Conservation (phyloP, 2,113 vertebrate genomes). For the Solea solea region DNA sequence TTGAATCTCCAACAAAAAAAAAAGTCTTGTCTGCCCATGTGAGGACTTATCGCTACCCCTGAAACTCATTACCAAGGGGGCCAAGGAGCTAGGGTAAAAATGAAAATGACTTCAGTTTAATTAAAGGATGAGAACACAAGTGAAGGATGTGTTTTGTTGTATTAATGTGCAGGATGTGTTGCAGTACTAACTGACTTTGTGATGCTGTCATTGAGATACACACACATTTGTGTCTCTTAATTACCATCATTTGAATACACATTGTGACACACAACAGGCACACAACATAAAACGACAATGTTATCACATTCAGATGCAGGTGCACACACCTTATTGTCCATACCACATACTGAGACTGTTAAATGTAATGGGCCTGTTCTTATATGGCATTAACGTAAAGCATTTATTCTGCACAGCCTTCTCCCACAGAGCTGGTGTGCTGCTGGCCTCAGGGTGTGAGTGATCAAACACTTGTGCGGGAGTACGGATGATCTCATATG, state of each 20-base stretch:
- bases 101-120: background rate
- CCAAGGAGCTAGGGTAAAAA: too few species aligned
- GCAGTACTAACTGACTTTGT: background rate
- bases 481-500: slow-evolving; percentile 65
- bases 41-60: too few species aligned
- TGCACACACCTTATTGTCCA: slow-evolving; percentile 5
- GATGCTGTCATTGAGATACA: slow-evolving; percentile 1
- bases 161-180: too few species aligned
- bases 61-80: too few species aligned
- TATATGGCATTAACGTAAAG: slow-evolving; percentile 44
- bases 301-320: slow-evolving; percentile 23
- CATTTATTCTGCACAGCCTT: slow-evolving; percentile 20
- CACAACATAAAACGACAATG: slow-evolving; percentile 1
- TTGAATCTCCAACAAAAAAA: too few species aligned
- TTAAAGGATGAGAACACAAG: background rate
- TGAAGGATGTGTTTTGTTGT: too few species aligned
- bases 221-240: slow-evolving; percentile 3
- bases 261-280: background rate
- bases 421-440: slow-evolving; percentile 8
- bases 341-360: slow-evolving; percentile 36
- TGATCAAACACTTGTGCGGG: slow-evolving; percentile 51
- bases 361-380: slow-evolving; percentile 27
- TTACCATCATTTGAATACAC: slow-evolving; percentile 1
- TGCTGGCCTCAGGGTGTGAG: slow-evolving; percentile 10
- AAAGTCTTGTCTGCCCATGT: too few species aligned